These are phyloP conservation scores for Phania funesta DNA, from an alignment of 2,888 invertebrate species.

Conservation along the genomic window DNA sequence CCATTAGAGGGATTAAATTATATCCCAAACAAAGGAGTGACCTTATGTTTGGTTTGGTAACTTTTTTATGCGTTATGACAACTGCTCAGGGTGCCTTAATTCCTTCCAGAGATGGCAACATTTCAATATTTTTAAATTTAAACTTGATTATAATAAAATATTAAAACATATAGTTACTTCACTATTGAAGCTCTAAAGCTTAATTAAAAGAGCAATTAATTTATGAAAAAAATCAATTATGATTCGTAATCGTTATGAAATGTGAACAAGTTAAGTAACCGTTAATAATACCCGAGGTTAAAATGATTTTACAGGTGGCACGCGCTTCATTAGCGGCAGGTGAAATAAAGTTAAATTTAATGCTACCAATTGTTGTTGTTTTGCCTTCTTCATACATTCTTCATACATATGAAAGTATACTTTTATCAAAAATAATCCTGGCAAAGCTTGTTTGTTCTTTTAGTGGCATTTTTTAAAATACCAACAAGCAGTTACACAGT, in stretches of 20 bases:
- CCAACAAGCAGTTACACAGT: not conserved
- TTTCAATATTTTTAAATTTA: no score
- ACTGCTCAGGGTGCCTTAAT: no score
- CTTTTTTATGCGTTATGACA: no score
- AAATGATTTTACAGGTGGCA: conserved; percentile 61
- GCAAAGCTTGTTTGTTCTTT: conserved; percentile 44
- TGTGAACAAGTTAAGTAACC: conserved; percentile 44
- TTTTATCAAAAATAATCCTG: conserved; percentile 54
- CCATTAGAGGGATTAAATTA: no score
- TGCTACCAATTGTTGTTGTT: conserved; percentile 4
- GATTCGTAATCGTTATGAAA: conserved; percentile 59
- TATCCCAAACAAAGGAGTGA: no score
- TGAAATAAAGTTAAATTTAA: conserved; percentile 45
- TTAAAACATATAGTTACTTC: no score
- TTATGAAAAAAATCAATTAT: conserved; percentile 52
- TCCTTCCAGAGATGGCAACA: no score
- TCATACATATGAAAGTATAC: no score
- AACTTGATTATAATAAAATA: not conserved
- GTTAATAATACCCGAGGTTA: conserved; percentile 56
- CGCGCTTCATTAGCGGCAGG: conserved; percentile 66
- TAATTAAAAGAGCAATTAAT: conserved; percentile 13
- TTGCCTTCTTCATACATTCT: not conserved
- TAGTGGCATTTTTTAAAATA: conserved; percentile 31
- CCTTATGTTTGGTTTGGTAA: no score
- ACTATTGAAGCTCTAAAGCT: not conserved